Evolutionary conservation across 2,113 vertebrate species (phyloP).

Genomic region (Grantiella picta): DNA sequence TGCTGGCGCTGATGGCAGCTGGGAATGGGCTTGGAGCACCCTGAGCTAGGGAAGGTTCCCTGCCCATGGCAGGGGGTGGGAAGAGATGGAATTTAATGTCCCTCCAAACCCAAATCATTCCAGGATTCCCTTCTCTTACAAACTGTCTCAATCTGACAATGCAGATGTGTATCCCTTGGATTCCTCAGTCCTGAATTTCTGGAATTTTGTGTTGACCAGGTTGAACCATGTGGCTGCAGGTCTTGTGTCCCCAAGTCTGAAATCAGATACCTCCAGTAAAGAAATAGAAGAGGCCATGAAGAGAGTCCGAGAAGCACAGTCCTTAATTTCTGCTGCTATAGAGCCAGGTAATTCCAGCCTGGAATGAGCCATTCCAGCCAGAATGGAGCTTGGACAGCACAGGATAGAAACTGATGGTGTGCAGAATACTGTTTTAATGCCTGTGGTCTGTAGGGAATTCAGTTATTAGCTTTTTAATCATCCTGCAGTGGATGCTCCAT

Average conservation of each 20-base stretch:
- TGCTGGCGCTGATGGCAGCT: not conserved
- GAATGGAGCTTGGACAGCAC: not conserved
- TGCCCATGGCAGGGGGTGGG: not conserved
- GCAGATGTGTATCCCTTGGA: rapidly evolving
- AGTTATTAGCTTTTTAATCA: not conserved
- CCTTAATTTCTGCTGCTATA: conserved; percentile 95
- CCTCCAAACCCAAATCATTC: not conserved
- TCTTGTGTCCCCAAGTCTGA: conserved; percentile 87
- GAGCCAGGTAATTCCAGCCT: conserved; percentile 82
- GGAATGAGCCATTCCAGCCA: not conserved
- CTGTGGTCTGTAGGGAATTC: not conserved
- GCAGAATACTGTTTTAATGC: rapidly evolving
- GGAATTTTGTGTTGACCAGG: conserved; percentile 53
- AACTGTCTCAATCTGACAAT: rapidly evolving
- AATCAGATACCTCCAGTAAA: conserved; percentile 92
- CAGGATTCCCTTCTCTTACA: not conserved
- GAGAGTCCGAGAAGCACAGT: conserved; percentile 95
- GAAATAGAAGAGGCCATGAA: conserved; percentile 99
- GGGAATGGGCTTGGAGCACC: not conserved
- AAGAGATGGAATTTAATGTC: rapidly evolving
- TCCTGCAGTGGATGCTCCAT: rapidly evolving
- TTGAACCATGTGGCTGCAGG: conserved; percentile 92
- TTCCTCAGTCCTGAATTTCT: rapidly evolving
- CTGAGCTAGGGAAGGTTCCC: not conserved
- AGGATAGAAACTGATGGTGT: rapidly evolving